Conservation (phyloP, 2,797 vertebrate species). For the Decapterus maruadsi region DNA sequence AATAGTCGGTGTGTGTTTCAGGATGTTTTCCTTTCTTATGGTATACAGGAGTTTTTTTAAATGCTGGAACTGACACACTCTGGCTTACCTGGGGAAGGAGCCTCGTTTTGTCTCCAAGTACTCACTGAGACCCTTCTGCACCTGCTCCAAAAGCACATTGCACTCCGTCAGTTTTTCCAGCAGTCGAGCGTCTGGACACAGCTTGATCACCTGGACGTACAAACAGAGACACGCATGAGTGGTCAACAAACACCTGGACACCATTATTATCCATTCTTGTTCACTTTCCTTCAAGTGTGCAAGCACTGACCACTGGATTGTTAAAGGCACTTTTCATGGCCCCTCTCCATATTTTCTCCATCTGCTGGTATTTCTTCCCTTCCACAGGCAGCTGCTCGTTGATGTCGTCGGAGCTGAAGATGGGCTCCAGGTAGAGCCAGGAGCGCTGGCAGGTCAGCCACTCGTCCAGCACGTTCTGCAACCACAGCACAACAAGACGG, state of each 20-base stretch:
- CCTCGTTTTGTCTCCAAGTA: constrained; percentile 92
- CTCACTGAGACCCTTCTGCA: constrained; percentile 93
- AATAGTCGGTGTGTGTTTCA: neutral
- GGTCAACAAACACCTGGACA: constrained; percentile 33
- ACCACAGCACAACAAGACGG: constrained; percentile 54
- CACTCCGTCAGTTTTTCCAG: constrained; percentile 87
- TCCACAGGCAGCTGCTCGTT: constrained; percentile 91
- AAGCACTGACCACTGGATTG: constrained; percentile 85
- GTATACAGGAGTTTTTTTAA: neutral
- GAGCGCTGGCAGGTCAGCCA: constrained; percentile 93
- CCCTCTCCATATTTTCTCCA: constrained; percentile 90
- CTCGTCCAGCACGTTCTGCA: constrained; percentile 93
- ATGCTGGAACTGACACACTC: neutral
- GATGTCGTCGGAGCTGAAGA: constrained; percentile 95
- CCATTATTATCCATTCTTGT: neutral
- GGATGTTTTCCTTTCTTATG: neutral
- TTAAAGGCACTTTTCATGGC: constrained; percentile 89
- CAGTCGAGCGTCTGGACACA: constrained; percentile 88
- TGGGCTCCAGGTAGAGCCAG: constrained; percentile 95
- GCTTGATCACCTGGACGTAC: constrained; percentile 87
- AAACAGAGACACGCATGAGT: constrained; percentile 11
- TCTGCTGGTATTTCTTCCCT: constrained; percentile 87
- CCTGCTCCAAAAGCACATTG: constrained; percentile 88
- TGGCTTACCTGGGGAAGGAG: constrained; percentile 87
- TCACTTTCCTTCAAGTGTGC: neutral